phyloP scores from a whole-genome alignment of 2,888 invertebrate genomes.

The Sthenelais limicola region DNA sequence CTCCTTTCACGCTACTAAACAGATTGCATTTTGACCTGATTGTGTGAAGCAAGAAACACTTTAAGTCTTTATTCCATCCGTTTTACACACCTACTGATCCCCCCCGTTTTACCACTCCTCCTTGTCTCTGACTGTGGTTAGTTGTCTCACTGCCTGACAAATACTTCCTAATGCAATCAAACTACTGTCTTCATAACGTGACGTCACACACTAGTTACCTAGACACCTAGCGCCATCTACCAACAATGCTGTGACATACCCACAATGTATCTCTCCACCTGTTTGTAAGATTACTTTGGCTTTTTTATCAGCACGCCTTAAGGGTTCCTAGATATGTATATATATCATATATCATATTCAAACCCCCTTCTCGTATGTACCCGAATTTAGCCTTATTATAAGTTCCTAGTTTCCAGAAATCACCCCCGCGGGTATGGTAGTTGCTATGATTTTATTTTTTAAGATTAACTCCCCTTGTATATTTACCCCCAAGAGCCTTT shows the following conservation, averaged over 20 bases:
- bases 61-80: slow-evolving; percentile 14
- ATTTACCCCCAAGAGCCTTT: no score
- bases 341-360: no score
- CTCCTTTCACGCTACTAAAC: slow-evolving; percentile 30
- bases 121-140: slow-evolving; percentile 18
- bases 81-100: slow-evolving; percentile 19
- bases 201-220: slow-evolving; percentile 40
- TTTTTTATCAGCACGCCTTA: no score
- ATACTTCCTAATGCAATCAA: slow-evolving; percentile 33
- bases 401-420: no score
- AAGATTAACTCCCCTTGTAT: no score
- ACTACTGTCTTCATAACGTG: slow-evolving; percentile 26
- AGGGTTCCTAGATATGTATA: no score
- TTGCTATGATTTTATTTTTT: no score
- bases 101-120: slow-evolving; percentile 24
- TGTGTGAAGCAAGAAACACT: slow-evolving; percentile 33
- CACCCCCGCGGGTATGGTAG: no score
- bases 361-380: no score
- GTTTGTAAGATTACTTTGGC: no score
- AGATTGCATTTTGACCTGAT: slow-evolving; percentile 37
- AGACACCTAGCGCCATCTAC: slow-evolving; percentile 40
- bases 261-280: slow-evolving; percentile 29
- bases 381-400: no score
- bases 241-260: slow-evolving; percentile 35
- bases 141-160: slow-evolving; percentile 28